Percentiles rank a stretch among this genome's conserved stretches.
phyloP scores from a whole-genome alignment of 2,113 vertebrate genomes.

The Labeo catla region DNA sequence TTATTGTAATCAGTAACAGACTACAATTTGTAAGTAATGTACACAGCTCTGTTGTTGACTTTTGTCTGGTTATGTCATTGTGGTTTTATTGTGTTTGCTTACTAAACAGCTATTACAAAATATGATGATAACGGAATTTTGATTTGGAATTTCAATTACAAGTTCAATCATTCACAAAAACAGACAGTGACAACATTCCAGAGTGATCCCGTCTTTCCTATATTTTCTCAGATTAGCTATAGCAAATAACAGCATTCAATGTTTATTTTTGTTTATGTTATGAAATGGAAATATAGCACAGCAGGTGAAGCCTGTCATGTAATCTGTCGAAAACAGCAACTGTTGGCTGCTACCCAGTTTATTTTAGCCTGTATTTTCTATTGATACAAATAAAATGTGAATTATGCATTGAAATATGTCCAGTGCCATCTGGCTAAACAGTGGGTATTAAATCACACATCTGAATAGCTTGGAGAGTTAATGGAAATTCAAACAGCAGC shows the following conservation, averaged over 20 bases:
- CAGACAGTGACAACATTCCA: not conserved
- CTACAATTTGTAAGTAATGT: not conserved
- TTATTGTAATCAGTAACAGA: not conserved
- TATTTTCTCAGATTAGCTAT: not conserved
- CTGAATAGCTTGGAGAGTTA: conserved; percentile 45
- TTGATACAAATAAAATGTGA: conserved; percentile 28
- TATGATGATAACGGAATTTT: not conserved
- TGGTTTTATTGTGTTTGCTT: not conserved
- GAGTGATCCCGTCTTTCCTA: not conserved
- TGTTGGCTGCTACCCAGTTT: conserved; percentile 19
- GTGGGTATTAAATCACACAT: conserved; percentile 47
- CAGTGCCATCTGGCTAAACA: conserved; percentile 41
- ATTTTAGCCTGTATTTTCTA: conserved; percentile 6
- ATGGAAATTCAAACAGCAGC: conserved; percentile 57
- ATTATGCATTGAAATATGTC: conserved; percentile 42
- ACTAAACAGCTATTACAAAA: not conserved
- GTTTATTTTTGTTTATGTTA: not conserved
- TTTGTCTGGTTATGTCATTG: not conserved
- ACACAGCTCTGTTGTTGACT: not conserved
- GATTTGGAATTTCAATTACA: no score
- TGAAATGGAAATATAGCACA: not conserved
- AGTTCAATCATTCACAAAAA: no score
- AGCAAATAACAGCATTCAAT: not conserved
- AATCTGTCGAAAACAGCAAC: conserved; percentile 30
- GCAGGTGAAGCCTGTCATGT: not conserved